Conservation (phyloP, 1,140 invertebrate species). For the Rhysida immarginata region DNA sequence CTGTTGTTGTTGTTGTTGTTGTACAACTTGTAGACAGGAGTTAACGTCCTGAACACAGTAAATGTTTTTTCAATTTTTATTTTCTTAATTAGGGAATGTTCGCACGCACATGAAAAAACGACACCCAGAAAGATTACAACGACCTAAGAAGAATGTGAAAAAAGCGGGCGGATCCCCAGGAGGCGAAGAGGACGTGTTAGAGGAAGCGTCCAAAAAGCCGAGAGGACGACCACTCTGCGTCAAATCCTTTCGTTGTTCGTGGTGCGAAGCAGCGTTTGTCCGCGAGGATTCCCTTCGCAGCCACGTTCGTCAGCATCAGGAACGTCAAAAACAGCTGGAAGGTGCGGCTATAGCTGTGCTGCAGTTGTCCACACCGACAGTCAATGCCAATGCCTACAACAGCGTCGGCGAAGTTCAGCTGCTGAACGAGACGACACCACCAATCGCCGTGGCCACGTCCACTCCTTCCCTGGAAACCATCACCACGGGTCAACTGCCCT, state of each 20-base stretch:
- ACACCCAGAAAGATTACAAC: not conserved
- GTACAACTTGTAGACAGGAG: too few relatives aligned
- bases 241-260: slow-evolving; percentile 21
- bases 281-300: slow-evolving; percentile 26
- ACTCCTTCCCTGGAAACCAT: too few relatives aligned
- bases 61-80: not conserved
- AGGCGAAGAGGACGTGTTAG: not conserved
- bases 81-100: not conserved
- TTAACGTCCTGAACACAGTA: too few relatives aligned
- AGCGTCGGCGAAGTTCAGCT: not conserved
- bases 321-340: slow-evolving; percentile 1
- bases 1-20: not conserved
- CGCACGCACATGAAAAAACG: slow-evolving; percentile 2
- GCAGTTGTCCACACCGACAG: not conserved
- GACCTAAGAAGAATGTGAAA: not conserved
- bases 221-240: slow-evolving; percentile 16
- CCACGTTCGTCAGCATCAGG: slow-evolving; percentile 25
- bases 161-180: not conserved
- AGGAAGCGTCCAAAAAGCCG: not conserved
- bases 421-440: not conserved
- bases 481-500: not conserved
- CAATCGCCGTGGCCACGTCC: too few relatives aligned
- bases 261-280: slow-evolving; percentile 26
- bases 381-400: not conserved
- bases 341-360: slow-evolving; percentile 1